phyloP scores from a whole-genome alignment of 2,797 vertebrate species.

The Schizothorax lantsangensis region DNA sequence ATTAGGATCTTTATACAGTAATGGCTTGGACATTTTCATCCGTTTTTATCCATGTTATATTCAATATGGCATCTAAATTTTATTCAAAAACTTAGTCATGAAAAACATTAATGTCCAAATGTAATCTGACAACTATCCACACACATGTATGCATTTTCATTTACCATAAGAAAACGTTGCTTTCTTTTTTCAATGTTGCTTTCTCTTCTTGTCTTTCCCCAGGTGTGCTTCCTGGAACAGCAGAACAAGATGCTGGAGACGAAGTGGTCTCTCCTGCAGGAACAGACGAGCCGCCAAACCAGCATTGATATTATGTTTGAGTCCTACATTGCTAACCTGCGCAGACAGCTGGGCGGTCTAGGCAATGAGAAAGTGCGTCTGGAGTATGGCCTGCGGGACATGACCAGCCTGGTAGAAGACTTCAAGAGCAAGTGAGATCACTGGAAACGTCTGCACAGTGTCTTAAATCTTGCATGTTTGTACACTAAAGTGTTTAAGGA shows the following conservation, averaged over 20 bases:
- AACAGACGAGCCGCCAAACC: slow-evolving; percentile 74
- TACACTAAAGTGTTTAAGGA: not conserved
- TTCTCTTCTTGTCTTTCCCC: slow-evolving; percentile 60
- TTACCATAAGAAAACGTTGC: no score
- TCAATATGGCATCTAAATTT: not conserved
- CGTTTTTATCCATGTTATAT: no score
- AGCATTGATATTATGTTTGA: slow-evolving; percentile 75
- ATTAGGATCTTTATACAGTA: not conserved
- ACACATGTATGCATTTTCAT: not conserved
- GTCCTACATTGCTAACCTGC: slow-evolving; percentile 76
- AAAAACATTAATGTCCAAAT: no score
- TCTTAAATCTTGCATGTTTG: not conserved
- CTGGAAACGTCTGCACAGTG: not conserved
- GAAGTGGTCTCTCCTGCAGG: slow-evolving; percentile 83
- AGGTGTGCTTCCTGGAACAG: slow-evolving; percentile 83
- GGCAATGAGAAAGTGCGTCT: slow-evolving; percentile 77
- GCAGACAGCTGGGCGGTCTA: slow-evolving; percentile 78
- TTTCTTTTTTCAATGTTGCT: not conserved
- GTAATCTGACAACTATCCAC: not conserved
- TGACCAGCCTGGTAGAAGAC: slow-evolving; percentile 79
- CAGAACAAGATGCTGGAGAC: slow-evolving; percentile 85
- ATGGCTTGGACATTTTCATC: not conserved
- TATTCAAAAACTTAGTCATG: not conserved
- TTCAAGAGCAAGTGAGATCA: slow-evolving; percentile 67
- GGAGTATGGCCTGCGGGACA: slow-evolving; percentile 78